Evolutionary conservation across 1,140 invertebrate species (phyloP), one percentile per base, ranked within the genome.

Genomic region (Helicorthomorpha holstii): DNA sequence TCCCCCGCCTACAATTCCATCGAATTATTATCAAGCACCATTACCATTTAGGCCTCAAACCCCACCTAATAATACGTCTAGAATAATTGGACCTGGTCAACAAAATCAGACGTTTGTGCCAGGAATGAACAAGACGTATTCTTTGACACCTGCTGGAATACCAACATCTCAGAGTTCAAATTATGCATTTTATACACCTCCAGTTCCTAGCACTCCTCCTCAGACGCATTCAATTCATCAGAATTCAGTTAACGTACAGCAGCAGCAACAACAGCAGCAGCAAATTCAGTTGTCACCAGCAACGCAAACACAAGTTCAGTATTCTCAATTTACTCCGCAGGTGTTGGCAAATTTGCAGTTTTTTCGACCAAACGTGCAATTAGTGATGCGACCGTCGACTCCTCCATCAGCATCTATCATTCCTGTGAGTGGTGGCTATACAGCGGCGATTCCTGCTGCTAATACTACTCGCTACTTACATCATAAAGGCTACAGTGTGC

Each of bases 211-310:
- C n/a, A n/a, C n/a, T n/a, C n/a, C n/a, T n/a, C 29, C 7, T 34
- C 29, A 34, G 29, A 7, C 7, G 29, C 29, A 34, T 7, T 16
- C 29, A 34, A 7, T 7, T 7, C 29, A 34, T 34, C 29, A 34
- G 10, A 25, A 51, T 44, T 48, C 14, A 43, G 47, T 42, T 16
- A 44, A 42, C 26, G 23, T 16, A 22, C 25, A 23, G 14, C 23
- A 26, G 46, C 47, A 34, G 26, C 26, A 27, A 24, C 53, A 50
- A 25, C 25, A 14, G 7, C 48, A 50, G 3, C 27, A 19, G 10
- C 48, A 50, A 38, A 21, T n/a, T 3, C 48, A 48, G 42, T 23
- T 52, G 51, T 42, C 44, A 53, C 47, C 52, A 26, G 16, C 51
- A 24, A 29, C 51, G 42, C 42, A 53, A 22, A 25, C 55, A 51